Evolutionary conservation across 2,888 invertebrate species (phyloP), one percentile per base, ranked within the genome.

Genomic region (Nebria salina): DNA sequence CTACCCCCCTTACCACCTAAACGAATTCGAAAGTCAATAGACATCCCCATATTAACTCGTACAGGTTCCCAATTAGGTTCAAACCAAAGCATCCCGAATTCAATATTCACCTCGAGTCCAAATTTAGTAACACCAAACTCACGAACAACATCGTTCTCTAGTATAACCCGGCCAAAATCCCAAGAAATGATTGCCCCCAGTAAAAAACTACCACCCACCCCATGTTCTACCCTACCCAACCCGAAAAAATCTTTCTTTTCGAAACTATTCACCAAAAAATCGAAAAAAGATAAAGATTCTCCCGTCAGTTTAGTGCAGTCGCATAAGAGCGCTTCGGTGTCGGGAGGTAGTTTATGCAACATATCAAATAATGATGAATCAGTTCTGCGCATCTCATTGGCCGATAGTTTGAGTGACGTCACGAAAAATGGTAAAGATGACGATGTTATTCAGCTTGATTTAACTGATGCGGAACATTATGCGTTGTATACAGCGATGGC

Each of bases 391-490:
- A 81, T 81, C 26, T 76, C 81, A 25, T 64, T 81, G 13, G 54
- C 20, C 9, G 75, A 70, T 13, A 75, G 70, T 70, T 41, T 72
- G 15, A 80, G 6, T 70, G 79, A 79, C 73, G 72, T 79, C n/a
- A 54, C 74, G 11, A 79, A 79, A 79, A 2, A 85, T 86, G 6
- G 90, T 90, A 82, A 82, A 76, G 83, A 83, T 8, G 81, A 82
- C 34, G 83, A 84, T 65, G 85, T 87, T 73, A 85, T 88, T 68
- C 92, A 93, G 81, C 87, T 94, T 70, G 96, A 95, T 84, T 88
- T 96, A 43, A 96, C 96, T 0, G 96, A 96, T 84, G 96, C 96
- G 0, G 97, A 97, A 86, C 95, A 96, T 86, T 96, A 95, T 87
- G 96, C 96, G 54, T 88, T 97, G 82, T 97, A 97, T 85, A 96